A percentile compares a stretch with the other conserved stretches of the same genome.
These are phyloP conservation scores for Drosophila punjabiensis DNA, from an alignment of 1,140 invertebrate species.

Conservation along the genomic window DNA sequence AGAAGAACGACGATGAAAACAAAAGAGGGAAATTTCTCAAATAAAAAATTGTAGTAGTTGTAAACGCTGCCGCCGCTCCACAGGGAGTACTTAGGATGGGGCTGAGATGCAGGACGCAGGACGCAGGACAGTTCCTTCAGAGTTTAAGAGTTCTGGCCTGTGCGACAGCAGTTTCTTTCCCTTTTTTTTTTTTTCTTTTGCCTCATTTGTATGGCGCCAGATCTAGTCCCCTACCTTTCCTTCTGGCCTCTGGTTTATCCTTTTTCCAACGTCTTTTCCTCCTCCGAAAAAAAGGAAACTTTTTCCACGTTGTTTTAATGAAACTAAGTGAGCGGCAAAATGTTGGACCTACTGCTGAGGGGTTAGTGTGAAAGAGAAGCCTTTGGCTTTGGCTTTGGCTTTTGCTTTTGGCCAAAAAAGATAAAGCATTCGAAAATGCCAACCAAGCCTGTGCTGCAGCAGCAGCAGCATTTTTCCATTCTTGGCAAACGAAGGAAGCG, in stretches of 20 bases:
- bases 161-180: conserved; percentile 38
- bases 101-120: conserved; percentile 14
- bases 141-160: conserved; percentile 42
- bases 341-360: conserved; percentile 4
- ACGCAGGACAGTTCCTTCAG: conserved; percentile 6
- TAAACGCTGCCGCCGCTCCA: conserved; percentile 40
- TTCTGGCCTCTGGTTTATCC: conserved; percentile 6
- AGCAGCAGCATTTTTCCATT: not conserved
- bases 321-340: conserved; percentile 75
- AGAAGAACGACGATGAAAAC: conserved; percentile 22
- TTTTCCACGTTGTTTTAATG: conserved; percentile 64
- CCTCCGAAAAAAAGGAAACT: conserved; percentile 22
- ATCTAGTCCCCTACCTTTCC: no score
- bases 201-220: conserved; percentile 53
- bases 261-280: not conserved
- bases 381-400: conserved; percentile 8
- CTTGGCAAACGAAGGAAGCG: no score
- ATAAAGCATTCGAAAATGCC: conserved; percentile 39
- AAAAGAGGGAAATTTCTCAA: conserved; percentile 27
- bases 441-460: conserved; percentile 9
- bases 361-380: conserved; percentile 1
- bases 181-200: not conserved
- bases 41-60: conserved; percentile 55
- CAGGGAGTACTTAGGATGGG: conserved; percentile 37
- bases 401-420: conserved; percentile 17